Base-by-base conservation (phyloP, 2,113 vertebrate genomes). In the Ariopsis seemanni region DNA sequence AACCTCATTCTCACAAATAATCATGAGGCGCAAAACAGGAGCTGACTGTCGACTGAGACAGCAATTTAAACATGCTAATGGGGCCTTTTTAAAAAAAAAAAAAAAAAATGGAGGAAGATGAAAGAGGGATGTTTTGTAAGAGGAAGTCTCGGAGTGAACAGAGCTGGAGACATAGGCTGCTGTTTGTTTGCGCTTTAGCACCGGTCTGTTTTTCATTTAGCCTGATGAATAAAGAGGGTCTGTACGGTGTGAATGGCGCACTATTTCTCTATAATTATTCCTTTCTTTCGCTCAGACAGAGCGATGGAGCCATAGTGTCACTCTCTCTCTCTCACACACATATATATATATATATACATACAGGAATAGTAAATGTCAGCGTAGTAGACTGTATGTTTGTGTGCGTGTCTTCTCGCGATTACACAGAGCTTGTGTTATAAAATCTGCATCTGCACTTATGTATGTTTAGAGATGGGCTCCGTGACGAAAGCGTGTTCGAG, bases 221-320 rank as follows among this genome's bases (percentile, higher is more conserved):
- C 8, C 25, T 72, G 52, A 83, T 57, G 79, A 83, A 89, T 90
- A 62, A 86, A 88, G 85, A 88, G 74, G 60, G 87, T 60, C 65
- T 88, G 87, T 84, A 88, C 22, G 84, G 89, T 62, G 34, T 90
- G 86, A 90, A 62, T 90, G 86, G 82, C 11, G 65, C 77, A 85
- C 72, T 90, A 62, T 88, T 84, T 74, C 80, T 80, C 53, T 7
- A 58, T 72, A 83, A 86, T 78, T 22, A 79, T 79, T 74, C 74
- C 62, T 84, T 90, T 84, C 79, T 53, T 83, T 72, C 12, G 6
- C 9, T 67, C 18, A 83, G 34, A 79, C 55, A 83, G 63, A 63
- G 65, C 80, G 83, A 87, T 65, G 72, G 60, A 53, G 52, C 63
- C 89, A 55, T 50, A 34, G 34, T 87, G 20, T 62, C n/a, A 67